Evolutionary conservation across 1,140 invertebrate species (phyloP).

Genomic region (Calephelis virginiensis): DNA sequence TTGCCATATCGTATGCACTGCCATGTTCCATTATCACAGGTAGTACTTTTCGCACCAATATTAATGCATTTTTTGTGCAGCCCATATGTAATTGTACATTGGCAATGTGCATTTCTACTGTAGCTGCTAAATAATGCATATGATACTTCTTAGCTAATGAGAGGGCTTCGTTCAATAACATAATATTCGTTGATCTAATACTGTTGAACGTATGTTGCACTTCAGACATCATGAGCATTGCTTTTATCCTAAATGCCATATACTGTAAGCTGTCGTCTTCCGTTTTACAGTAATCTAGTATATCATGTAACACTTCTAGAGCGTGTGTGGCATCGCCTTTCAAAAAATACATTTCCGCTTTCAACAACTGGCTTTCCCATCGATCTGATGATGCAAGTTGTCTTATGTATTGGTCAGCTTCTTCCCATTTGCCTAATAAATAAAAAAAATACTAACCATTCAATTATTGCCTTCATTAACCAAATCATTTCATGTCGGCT

Average conservation of each 20-base stretch:
- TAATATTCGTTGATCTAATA: slow-evolving; percentile 78
- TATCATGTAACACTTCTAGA: slow-evolving; percentile 79
- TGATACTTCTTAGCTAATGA: slow-evolving; percentile 85
- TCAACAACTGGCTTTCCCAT: slow-evolving; percentile 83
- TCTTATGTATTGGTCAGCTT: slow-evolving; percentile 85
- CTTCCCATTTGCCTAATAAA: slow-evolving; percentile 84
- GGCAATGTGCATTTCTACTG: slow-evolving; percentile 89
- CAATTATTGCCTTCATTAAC: too few species aligned
- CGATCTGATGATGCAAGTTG: slow-evolving; percentile 86
- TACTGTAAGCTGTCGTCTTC: slow-evolving; percentile 77
- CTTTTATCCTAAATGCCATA: slow-evolving; percentile 81
- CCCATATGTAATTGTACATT: slow-evolving; percentile 86
- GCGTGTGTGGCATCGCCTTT: slow-evolving; percentile 84
- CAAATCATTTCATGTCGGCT: too few species aligned
- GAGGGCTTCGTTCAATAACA: slow-evolving; percentile 84
- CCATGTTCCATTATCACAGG: slow-evolving; percentile 88
- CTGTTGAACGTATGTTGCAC: slow-evolving; percentile 81
- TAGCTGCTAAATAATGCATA: slow-evolving; percentile 85
- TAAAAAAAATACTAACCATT: too few species aligned
- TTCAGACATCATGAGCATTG: slow-evolving; percentile 86
- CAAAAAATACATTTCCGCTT: slow-evolving; percentile 83
- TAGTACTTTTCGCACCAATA: slow-evolving; percentile 84
- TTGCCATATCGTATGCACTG: slow-evolving; percentile 87
- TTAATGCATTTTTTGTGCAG: slow-evolving; percentile 85
- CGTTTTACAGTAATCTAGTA: slow-evolving; percentile 76